Evolutionary conservation across 23 tunicate species (phyloP), one percentile per base, ranked within the genome.

Genomic region (Styela clava): DNA sequence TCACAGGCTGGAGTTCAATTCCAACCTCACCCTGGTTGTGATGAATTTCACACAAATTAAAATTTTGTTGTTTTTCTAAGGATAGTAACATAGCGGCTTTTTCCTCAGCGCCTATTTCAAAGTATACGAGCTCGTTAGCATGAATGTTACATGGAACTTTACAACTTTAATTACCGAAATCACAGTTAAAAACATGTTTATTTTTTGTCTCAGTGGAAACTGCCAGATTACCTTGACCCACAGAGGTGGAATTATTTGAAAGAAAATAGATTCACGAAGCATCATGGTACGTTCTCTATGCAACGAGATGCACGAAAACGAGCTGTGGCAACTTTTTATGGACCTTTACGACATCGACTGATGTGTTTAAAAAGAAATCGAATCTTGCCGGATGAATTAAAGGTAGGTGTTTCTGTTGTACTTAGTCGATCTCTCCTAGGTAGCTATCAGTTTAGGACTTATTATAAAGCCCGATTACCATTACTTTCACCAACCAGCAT

Each of bases 251-350:
- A 61, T 1, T 71, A 22, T 69, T 33, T 78, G 52, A 84, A 87
- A 20, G 80, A 67, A 1, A 18, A 12, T 0, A 83, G 93, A 82
- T 87, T 87, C 83, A 77, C 64, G 19, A 80, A 87, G 35, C 83
- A 88, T 88, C 56, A 44, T 44, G 56, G 56, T 5, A 44, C 56
- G 9, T 44, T 44, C 56, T 35, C 51, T 33, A 85, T 85, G 98
- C 98, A 93, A 68, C 81, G 74, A 35, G 98, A 93, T 78, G 91
- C 91, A 3, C 33, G 98, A 37, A 81, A 64, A 82, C 51, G 98
- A 61, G 89, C 83, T 2, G 56, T 85, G 61, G 76, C 79, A 63
- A 74, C 87, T 9, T 70, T 74, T 21, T 90, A 93, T 81, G 98
- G 89, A 27, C 87, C 89, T 0, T 36, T 93, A 31, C 61, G 88